Evolutionary conservation across 64 coral and sea anemone species (phyloP).

Genomic region (Exaiptasia diaphana): DNA sequence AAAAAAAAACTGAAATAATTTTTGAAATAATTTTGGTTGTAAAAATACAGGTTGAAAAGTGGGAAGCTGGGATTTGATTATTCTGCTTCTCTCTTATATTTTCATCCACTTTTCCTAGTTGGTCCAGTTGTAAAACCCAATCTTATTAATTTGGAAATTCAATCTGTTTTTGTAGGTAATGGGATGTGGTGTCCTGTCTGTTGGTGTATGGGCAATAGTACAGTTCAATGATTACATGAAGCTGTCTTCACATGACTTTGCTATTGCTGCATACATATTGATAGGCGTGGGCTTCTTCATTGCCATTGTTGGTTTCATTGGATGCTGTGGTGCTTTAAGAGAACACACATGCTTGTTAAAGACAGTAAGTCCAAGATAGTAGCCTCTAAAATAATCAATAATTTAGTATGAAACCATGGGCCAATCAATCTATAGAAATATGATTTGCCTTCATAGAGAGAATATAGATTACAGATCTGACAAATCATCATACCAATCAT

Average conservation of each 20-base stretch:
- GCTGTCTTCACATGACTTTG: slow-evolving; percentile 72
- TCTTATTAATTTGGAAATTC: not conserved
- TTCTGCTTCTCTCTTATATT: too few species aligned
- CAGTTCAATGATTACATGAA: slow-evolving; percentile 80
- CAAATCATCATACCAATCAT: too few species aligned
- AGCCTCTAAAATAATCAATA: not conserved
- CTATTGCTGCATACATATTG: slow-evolving; percentile 73
- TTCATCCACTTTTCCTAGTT: too few species aligned
- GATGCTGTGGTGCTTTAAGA: slow-evolving; percentile 90
- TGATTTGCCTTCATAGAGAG: not conserved
- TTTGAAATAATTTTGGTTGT: too few species aligned
- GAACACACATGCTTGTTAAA: slow-evolving; percentile 84
- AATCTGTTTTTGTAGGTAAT: slow-evolving; percentile 76
- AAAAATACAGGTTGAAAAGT: too few species aligned
- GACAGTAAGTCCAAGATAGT: slow-evolving; percentile 59
- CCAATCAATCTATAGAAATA: too few species aligned
- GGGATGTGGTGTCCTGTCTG: slow-evolving; percentile 78
- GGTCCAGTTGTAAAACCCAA: not conserved
- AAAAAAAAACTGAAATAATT: too few species aligned
- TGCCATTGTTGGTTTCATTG: slow-evolving; percentile 79
- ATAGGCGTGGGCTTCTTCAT: slow-evolving; percentile 81
- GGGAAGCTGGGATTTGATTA: too few species aligned
- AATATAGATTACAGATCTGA: not conserved
- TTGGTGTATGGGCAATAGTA: slow-evolving; percentile 85
- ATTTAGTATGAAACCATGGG: not conserved